Evolutionary conservation across 37 sponge, comb jelly and placozoan genomes (phyloP).

Genomic region (Spongia lamella): DNA sequence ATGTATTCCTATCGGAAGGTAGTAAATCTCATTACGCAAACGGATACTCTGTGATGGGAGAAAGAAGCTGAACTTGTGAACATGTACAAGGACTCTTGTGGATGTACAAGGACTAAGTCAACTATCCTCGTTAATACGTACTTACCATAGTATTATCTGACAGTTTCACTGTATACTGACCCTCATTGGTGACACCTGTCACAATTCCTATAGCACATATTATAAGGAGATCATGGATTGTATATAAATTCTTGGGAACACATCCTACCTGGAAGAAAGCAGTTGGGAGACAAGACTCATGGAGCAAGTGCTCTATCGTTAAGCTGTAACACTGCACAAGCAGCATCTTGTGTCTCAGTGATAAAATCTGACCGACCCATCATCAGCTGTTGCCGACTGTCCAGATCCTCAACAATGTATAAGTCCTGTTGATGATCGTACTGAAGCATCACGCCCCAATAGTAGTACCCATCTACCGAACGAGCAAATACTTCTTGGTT

Average conservation of each 20-base stretch:
- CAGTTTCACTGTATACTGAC: conserved; percentile 40
- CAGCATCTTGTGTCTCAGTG: conserved; percentile 43
- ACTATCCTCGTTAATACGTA: too few relatives aligned
- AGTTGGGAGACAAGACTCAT: conserved; percentile 35
- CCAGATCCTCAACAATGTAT: conserved; percentile 40
- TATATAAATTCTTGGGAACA: conserved; percentile 1
- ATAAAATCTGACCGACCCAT: conserved; percentile 48
- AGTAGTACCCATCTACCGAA: background rate
- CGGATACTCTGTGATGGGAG: background rate
- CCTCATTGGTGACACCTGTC: conserved; percentile 10
- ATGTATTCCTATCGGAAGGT: conserved; percentile 22
- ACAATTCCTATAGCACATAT: conserved; percentile 11
- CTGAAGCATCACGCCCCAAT: too few relatives aligned
- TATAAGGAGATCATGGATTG: background rate
- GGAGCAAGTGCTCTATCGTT: conserved; percentile 47
- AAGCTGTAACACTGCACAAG: conserved; percentile 4
- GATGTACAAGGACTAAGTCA: too few relatives aligned
- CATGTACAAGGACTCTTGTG: background rate
- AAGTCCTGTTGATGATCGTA: conserved; percentile 13
- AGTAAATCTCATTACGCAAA: conserved; percentile 46
- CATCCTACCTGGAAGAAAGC: conserved; percentile 64
- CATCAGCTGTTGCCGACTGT: background rate
- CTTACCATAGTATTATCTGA: conserved; percentile 38
- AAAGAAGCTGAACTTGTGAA: background rate
- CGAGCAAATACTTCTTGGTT: background rate